Base-by-base conservation (phyloP, 1,140 invertebrate species). In the Hylaeus anthracinus region DNA sequence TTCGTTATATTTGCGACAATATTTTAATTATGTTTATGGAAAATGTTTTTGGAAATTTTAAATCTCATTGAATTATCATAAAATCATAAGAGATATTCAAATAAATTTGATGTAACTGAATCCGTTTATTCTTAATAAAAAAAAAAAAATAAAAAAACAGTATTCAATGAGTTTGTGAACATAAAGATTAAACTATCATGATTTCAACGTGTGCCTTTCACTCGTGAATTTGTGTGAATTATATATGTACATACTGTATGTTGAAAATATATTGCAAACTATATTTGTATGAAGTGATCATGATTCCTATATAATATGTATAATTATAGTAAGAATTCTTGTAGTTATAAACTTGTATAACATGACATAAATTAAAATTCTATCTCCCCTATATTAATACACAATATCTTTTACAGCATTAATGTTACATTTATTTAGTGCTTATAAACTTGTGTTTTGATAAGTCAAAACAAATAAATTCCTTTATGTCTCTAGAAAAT, bases 151-250 rank as follows among this genome's bases (percentile, higher is more conserved):
- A 48, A 6, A 56, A 65, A 39, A 26, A 39, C 43, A 55, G 9
- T 43, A 43, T 78, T 78, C 3, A 39, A 79, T 73, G 37, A 55
- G 55, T 65, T 56, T 64, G 48, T 3, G 53, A 85, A 41, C 88
- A 81, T 81, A 48, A 75, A 79, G 72, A 66, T 81, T 58, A 71
- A 51, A 53, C 56, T 86, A 72, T 67, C 39, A 75, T 82, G 53
- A 63, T 86, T 82, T 87, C 56, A 82, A 86, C 78, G 77, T 81
- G 87, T 86, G 86, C 86, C 83, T 88, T 88, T 88, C 72, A 79
- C 74, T 87, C 56, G 75, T 87, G 69, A 61, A 84, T 76, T 82
- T 85, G 75, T 80, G 72, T 74, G 51, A 88, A 83, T 85, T 72
- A 60, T 85, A 85, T 76, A 82, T 86, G 70, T 85, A 86, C 61